These are phyloP conservation scores for Hemichromis elongatus DNA, from an alignment of 2,113 vertebrate genomes.

Conservation along the genomic window DNA sequence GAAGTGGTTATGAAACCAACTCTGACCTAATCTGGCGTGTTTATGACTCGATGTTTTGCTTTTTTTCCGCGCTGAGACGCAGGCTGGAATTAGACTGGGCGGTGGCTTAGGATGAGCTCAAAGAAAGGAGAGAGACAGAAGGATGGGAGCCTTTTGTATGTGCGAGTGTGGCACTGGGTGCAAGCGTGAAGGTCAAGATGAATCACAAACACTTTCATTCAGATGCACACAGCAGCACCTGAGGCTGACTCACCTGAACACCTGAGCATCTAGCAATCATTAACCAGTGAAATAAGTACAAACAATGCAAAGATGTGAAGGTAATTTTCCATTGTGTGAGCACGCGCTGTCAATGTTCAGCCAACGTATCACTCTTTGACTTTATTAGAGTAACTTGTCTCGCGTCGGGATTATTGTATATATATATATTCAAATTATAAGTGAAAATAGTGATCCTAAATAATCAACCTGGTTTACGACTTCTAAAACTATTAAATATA, in stretches of 20 bases:
- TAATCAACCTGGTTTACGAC: not conserved
- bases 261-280: constrained; percentile 1
- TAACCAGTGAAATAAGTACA: constrained; percentile 17
- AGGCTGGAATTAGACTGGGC: constrained; percentile 65
- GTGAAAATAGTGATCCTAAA: not conserved
- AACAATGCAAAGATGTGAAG: not conserved
- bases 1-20: constrained; percentile 66
- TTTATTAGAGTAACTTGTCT: not conserved
- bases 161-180: not conserved
- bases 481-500: not conserved
- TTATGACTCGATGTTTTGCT: constrained; percentile 47
- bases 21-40: constrained; percentile 69
- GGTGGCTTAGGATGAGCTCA: constrained; percentile 50
- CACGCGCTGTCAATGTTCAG: not conserved
- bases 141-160: not conserved
- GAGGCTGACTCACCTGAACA: not conserved
- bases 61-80: constrained; percentile 44
- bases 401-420: not conserved
- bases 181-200: not conserved
- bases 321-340: not conserved
- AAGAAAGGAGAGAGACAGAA: not conserved
- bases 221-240: constrained; percentile 8
- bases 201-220: not conserved
- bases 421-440: not conserved
- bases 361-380: not conserved